A percentile compares a stretch with the other conserved stretches of the same genome.
Evolutionary conservation across 2,888 invertebrate species (phyloP).

Genomic region (Thymelicus lineola): DNA sequence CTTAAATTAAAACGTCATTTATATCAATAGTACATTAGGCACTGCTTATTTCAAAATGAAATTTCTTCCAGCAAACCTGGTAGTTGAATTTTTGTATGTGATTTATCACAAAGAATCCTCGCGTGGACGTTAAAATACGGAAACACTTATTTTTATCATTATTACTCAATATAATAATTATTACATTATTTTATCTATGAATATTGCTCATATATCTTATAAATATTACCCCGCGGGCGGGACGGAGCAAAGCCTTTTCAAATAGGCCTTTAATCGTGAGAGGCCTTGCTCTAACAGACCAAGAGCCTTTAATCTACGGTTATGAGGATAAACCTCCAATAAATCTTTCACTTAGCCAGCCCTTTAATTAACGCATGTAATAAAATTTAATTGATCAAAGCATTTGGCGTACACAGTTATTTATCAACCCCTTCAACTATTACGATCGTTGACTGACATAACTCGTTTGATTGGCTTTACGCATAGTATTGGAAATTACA

Average conservation of each 20-base stretch:
- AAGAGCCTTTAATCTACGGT: conserved; percentile 73
- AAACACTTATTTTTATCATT: too few species aligned
- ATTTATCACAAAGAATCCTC: too few species aligned
- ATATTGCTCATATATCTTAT: not conserved
- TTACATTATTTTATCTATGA: too few species aligned
- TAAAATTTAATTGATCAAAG: conserved; percentile 82
- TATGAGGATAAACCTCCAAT: conserved; percentile 82
- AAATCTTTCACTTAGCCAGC: conserved; percentile 80
- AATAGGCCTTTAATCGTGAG: conserved; percentile 59
- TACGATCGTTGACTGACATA: conserved; percentile 22
- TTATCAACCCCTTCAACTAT: conserved; percentile 55
- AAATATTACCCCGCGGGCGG: not conserved
- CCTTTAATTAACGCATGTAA: conserved; percentile 80
- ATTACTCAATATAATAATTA: too few species aligned
- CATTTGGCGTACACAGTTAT: conserved; percentile 64
- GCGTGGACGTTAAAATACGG: too few species aligned
- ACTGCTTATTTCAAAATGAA: too few species aligned
- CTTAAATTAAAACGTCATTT: too few species aligned
- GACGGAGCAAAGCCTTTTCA: conserved; percentile 27
- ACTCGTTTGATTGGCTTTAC: conserved; percentile 10
- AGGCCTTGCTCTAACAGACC: conserved; percentile 53
- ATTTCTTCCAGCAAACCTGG: too few species aligned
- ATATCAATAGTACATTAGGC: too few species aligned
- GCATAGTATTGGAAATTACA: not conserved
- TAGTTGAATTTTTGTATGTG: too few species aligned